Base-by-base conservation (phyloP, 2,113 vertebrate genomes). In the Cochlearius cochlearius region DNA sequence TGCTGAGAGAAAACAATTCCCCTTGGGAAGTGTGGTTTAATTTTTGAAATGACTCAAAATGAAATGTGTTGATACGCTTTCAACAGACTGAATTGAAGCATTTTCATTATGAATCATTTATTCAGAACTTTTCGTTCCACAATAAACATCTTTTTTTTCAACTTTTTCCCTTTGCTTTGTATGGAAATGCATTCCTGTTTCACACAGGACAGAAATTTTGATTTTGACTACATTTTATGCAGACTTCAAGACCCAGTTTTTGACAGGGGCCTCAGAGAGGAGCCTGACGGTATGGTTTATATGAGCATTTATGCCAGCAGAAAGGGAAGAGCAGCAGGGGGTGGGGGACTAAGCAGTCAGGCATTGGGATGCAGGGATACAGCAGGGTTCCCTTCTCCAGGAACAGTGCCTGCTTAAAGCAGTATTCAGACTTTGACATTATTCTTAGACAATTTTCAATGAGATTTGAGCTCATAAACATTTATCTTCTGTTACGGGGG, bases 291-390 rank as follows among this genome's bases (percentile, higher is more conserved):
- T 50, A 17, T 53, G 12, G 25, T 6, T 76, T 72, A 26, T 3
- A 10, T 11, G 14, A 60, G 8, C 14, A 22, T 72, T 76, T 79
- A n/a, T 41, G 7, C 14, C 23, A 77, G 5, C 21, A 73, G 58
- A 76, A 88, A 83, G 18, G 5, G 11, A 83, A 66, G 8, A 66
- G 8, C 34, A 53, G 19, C 18, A 11, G 11, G 2, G 1, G 15
- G 9, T 43, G 41, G 11, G 5, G 7, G 21, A 41, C 26, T 71
- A 82, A 60, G 47, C 11, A 66, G 7, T 36, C 30, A 58, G 43
- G 9, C 7, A 0, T 2, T 84, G 55, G 14, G 7, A 39, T 41
- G 6, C 39, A 58, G 5, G 13, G 1, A 2, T 63, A 36, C 12
- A 29, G 5, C 7, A 34, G 26, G 20, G 3, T 8, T 52, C 14